phyloP scores from a whole-genome alignment of 2,797 vertebrate genomes.

The Chlorospingus flavigularis region DNA sequence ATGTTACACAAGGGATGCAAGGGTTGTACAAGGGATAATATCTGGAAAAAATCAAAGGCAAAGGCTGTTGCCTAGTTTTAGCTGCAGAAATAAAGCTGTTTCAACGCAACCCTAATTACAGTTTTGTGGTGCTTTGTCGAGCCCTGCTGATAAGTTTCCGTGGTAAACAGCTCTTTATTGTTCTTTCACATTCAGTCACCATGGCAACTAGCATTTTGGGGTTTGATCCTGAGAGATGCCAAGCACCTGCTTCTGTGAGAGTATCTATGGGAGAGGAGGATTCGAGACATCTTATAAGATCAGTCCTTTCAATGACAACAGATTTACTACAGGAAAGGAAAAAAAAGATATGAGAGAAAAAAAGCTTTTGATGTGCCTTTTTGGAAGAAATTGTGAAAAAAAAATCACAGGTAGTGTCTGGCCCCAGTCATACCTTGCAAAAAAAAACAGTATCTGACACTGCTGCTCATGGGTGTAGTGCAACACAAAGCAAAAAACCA shows the following conservation, averaged over 20 bases:
- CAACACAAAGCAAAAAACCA: neutral
- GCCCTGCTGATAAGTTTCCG: constrained; percentile 70
- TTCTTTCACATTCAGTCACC: constrained; percentile 75
- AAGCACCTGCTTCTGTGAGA: constrained; percentile 54
- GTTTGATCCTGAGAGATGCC: constrained; percentile 57
- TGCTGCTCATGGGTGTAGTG: neutral
- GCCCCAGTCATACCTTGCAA: neutral
- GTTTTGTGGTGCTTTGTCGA: constrained; percentile 67
- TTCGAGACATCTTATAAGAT: constrained; percentile 8
- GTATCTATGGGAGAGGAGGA: constrained; percentile 2
- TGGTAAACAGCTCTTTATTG: constrained; percentile 78
- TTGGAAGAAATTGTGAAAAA: neutral
- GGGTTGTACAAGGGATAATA: constrained; percentile 4
- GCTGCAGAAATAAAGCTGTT: constrained; percentile 57
- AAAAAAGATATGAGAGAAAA: too few species aligned
- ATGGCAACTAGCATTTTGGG: constrained; percentile 70
- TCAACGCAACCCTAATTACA: constrained; percentile 67
- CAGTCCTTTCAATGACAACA: neutral
- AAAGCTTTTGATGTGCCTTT: neutral
- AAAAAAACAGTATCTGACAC: neutral
- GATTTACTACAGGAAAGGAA: neutral
- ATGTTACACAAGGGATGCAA: neutral
- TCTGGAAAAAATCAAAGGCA: constrained; percentile 47
- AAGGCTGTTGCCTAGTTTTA: constrained; percentile 32
- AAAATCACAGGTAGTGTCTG: neutral